These are phyloP conservation scores for Panthera tigris DNA, from an alignment of 2,113 vertebrate species.

Conservation along the genomic window DNA sequence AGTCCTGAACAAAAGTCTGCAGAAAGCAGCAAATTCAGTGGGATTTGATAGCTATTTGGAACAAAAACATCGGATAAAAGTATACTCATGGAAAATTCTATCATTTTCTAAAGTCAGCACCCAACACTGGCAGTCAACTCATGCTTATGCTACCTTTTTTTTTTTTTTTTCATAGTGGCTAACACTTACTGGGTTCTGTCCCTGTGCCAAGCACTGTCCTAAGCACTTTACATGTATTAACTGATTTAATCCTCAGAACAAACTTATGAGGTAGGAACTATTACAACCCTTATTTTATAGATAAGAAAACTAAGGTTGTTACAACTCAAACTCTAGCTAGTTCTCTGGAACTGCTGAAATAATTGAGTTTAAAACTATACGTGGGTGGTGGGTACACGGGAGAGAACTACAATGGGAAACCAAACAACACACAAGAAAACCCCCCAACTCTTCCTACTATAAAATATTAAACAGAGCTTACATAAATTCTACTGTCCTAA, in stretches of 20 bases:
- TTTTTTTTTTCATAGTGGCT: not conserved
- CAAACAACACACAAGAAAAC: not conserved
- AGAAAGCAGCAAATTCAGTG: constrained; percentile 23
- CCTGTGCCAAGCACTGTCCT: not conserved
- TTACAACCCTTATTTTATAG: not conserved
- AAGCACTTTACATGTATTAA: constrained; percentile 22
- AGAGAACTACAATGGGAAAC: not conserved
- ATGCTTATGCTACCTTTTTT: not conserved
- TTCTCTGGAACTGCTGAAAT: constrained; percentile 18
- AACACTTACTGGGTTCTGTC: not conserved
- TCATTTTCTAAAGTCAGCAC: constrained; percentile 44
- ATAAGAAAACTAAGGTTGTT: not conserved
- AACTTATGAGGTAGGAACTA: not conserved
- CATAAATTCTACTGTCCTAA: not conserved
- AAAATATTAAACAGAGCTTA: not conserved
- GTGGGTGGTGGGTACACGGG: not conserved
- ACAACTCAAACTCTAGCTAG: not conserved
- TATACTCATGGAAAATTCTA: not conserved
- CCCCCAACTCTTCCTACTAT: not conserved
- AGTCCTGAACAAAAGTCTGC: constrained; percentile 30
- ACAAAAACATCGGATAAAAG: constrained; percentile 4
- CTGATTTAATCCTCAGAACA: not conserved
- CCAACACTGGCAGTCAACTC: not conserved
- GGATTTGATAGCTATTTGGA: constrained; percentile 29
- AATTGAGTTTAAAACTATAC: not conserved